Conservation (phyloP, 53 echinoderm and acorn worm species). For the Apostichopus leukothele region DNA sequence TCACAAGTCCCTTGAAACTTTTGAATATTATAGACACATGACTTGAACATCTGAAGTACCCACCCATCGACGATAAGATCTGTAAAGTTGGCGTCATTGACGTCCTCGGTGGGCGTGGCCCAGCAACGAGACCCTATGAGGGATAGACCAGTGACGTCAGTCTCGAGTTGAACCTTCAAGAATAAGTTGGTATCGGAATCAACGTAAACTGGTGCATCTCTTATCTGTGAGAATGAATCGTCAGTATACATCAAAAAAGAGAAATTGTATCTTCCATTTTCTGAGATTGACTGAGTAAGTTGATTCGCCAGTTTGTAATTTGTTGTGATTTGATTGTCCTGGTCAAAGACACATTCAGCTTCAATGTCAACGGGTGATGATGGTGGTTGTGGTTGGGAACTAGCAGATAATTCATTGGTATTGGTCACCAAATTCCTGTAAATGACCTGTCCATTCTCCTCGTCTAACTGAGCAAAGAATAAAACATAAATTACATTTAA, state of each 20-base stretch:
- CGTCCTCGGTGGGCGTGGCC: conserved; percentile 47
- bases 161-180: conserved; percentile 24
- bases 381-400: background rate
- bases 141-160: background rate
- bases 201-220: background rate
- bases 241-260: conserved; percentile 47
- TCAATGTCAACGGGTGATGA: conserved; percentile 3
- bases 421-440: conserved; percentile 18
- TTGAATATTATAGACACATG: no score
- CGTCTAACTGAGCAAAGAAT: background rate
- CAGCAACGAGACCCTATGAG: conserved; percentile 49
- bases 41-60: background rate
- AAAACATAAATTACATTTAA: no score
- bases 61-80: conserved; percentile 53
- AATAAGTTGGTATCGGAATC: conserved; percentile 14
- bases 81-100: conserved; percentile 26
- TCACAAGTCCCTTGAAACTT: no score
- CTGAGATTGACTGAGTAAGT: background rate
- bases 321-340: background rate
- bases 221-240: conserved; percentile 37
- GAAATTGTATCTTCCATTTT: background rate
- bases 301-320: conserved; percentile 2
- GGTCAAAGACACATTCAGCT: background rate
- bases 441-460: background rate
- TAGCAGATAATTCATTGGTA: background rate